phyloP scores from a whole-genome alignment of 2,888 invertebrate species.

The Horisme vitalbata region DNA sequence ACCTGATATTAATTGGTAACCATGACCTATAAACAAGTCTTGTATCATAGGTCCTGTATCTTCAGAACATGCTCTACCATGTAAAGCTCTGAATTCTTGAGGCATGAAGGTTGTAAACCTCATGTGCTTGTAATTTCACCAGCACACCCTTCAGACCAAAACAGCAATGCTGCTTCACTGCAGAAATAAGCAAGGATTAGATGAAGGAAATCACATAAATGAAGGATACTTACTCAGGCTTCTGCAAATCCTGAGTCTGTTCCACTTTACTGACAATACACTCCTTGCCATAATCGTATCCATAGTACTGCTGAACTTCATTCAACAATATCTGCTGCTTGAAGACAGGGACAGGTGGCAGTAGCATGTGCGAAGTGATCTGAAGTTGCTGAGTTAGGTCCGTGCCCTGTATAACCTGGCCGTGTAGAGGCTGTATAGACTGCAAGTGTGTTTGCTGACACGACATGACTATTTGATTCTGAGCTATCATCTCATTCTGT shows the following conservation, averaged over 20 bases:
- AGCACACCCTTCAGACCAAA: too few species aligned
- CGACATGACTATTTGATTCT: slow-evolving; percentile 67
- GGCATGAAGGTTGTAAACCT: too few species aligned
- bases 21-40: too few species aligned
- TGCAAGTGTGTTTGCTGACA: slow-evolving; percentile 63
- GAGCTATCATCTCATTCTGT: slow-evolving; percentile 56
- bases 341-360: slow-evolving; percentile 59
- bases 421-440: slow-evolving; percentile 45
- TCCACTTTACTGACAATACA: slow-evolving; percentile 58
- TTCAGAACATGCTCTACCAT: too few species aligned
- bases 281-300: slow-evolving; percentile 64
- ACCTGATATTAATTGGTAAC: too few species aligned
- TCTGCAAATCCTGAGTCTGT: slow-evolving; percentile 40
- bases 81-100: too few species aligned
- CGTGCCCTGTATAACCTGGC: slow-evolving; percentile 51
- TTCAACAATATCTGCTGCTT: slow-evolving; percentile 64
- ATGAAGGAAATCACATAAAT: too few species aligned
- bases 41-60: too few species aligned
- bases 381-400: slow-evolving; percentile 61
- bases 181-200: too few species aligned
- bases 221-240: slow-evolving; percentile 55
- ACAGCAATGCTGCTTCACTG: too few species aligned
- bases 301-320: slow-evolving; percentile 58
- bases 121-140: too few species aligned
- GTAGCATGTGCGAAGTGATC: slow-evolving; percentile 63